Evolutionary conservation across 2,888 invertebrate species (phyloP).

Genomic region (Drosophila kambysellisi): DNA sequence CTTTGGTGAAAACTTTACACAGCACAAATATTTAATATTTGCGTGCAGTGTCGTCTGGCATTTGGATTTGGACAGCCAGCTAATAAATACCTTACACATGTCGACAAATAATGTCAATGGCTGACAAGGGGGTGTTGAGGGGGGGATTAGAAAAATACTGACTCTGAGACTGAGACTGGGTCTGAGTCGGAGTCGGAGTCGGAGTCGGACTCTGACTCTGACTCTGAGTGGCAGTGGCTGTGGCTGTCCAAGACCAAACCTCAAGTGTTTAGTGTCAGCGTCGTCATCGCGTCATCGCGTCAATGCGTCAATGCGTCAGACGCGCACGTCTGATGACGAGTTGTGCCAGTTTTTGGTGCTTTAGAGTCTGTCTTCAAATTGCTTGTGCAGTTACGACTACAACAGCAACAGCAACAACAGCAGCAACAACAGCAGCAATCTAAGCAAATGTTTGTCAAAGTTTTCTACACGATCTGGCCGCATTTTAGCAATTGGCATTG

Average conservation of each 20-base stretch:
- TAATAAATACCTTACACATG: constrained; percentile 80
- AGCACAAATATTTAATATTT: constrained; percentile 74
- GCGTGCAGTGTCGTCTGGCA: constrained; percentile 68
- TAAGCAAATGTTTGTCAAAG: constrained; percentile 77
- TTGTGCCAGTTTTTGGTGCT: constrained; percentile 66
- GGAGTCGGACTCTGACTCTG: background rate
- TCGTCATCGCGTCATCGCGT: constrained; percentile 47
- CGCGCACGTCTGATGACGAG: constrained; percentile 51
- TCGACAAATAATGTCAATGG: constrained; percentile 78
- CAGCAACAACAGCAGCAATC: constrained; percentile 32
- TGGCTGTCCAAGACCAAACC: constrained; percentile 47
- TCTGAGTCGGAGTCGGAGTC: background rate
- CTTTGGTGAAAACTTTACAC: constrained; percentile 70
- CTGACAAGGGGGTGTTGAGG: constrained; percentile 11
- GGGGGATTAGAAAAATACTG: constrained; percentile 4
- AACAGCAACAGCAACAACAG: background rate
- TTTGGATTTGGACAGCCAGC: constrained; percentile 73
- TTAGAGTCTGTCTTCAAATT: constrained; percentile 43
- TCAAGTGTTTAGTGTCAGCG: constrained; percentile 46
- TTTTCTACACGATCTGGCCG: constrained; percentile 80
- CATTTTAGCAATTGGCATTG: constrained; percentile 80
- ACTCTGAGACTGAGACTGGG: background rate
- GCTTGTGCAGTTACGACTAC: constrained; percentile 33
- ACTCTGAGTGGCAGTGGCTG: background rate
- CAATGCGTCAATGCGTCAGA: constrained; percentile 47